A percentile compares a stretch with the other conserved stretches of the same genome.
Evolutionary conservation across 2,113 vertebrate genomes (phyloP).

Genomic region (Fulica atra): DNA sequence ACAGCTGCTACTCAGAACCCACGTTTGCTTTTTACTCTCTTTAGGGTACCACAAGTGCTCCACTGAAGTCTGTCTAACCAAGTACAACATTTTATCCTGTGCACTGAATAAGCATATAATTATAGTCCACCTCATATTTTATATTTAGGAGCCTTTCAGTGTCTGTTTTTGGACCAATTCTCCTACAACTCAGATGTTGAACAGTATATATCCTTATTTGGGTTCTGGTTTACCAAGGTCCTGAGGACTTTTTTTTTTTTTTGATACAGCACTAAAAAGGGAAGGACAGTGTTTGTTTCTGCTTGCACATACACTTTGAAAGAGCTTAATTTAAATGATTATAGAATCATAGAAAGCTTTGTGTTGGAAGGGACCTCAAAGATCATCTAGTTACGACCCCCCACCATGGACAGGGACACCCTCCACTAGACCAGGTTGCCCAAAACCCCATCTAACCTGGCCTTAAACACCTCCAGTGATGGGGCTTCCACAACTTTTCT

Average conservation of each 20-base stretch:
- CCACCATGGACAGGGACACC: too few relatives aligned
- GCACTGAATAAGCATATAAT: not conserved
- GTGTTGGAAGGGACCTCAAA: too few relatives aligned
- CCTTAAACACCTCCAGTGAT: too few relatives aligned
- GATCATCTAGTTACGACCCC: too few relatives aligned
- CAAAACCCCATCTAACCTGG: too few relatives aligned
- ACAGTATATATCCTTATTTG: not conserved
- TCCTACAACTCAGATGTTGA: not conserved
- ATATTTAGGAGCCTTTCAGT: not conserved
- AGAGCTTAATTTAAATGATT: not conserved
- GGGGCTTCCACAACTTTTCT: too few relatives aligned
- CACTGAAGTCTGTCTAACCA: not conserved
- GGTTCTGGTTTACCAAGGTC: not conserved
- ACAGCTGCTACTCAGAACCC: not conserved
- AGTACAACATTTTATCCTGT: not conserved
- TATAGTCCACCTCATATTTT: not conserved
- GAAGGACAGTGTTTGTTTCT: not conserved
- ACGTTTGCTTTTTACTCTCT: not conserved
- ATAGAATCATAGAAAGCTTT: too few relatives aligned
- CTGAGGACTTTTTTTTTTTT: not conserved
- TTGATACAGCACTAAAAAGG: not conserved
- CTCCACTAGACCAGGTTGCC: too few relatives aligned
- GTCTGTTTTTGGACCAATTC: not conserved
- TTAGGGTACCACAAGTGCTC: not conserved
- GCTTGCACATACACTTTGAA: not conserved